Percentiles rank a stretch among this genome's conserved stretches.
Conservation (phyloP, 1,140 invertebrate genomes). For the Ladona fulva region DNA sequence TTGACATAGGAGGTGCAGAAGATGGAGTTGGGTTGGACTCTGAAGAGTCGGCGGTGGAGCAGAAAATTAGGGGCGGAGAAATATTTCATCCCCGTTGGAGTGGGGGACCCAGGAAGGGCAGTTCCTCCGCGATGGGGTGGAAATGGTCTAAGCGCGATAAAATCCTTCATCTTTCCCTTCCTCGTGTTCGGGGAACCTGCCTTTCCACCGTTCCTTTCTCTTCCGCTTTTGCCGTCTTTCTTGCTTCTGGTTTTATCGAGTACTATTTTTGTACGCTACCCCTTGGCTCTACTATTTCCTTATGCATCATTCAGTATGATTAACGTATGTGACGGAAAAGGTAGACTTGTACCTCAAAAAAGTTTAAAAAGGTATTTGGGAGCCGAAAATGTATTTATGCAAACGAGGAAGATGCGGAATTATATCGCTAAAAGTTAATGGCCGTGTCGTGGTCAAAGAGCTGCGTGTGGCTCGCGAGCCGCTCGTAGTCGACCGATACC, state of each 20-base stretch:
- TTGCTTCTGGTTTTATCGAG: background rate
- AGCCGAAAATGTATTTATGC: too few species aligned
- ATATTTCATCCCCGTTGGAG: background rate
- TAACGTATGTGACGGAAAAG: too few species aligned
- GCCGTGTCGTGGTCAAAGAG: too few species aligned
- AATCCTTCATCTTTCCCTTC: slow-evolving; percentile 1
- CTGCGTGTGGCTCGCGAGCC: too few species aligned
- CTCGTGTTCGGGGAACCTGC: background rate
- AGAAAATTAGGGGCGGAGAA: background rate
- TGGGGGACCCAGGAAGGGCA: background rate
- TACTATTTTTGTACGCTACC: background rate
- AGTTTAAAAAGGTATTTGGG: too few species aligned
- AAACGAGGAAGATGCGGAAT: too few species aligned
- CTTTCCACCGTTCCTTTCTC: background rate
- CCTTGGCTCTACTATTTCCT: too few species aligned
- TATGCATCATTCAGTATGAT: too few species aligned
- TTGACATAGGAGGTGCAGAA: background rate
- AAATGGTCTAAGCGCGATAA: background rate
- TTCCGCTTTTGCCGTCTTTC: background rate
- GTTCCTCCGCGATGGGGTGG: background rate
- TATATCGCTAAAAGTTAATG: too few species aligned
- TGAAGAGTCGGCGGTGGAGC: background rate
- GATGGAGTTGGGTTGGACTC: background rate
- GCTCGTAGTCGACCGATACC: too few species aligned
- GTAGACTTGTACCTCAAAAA: too few species aligned